A percentile compares a stretch with the other conserved stretches of the same genome.
phyloP scores from a whole-genome alignment of 2,113 vertebrate genomes.

The Laterallus jamaicensis region DNA sequence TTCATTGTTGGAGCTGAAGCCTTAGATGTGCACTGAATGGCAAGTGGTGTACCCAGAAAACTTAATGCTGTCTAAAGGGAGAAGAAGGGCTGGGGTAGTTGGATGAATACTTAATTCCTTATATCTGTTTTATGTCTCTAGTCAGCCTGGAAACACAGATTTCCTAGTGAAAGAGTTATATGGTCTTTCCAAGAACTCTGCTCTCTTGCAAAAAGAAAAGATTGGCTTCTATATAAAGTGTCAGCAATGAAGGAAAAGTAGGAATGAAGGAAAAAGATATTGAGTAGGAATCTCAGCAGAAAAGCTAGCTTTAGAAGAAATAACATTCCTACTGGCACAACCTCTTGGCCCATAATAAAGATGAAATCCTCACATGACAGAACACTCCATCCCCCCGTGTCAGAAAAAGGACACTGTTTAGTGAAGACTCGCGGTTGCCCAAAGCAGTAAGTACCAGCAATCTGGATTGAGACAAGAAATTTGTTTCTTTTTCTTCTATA shows the following conservation, averaged over 20 bases:
- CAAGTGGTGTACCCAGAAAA: constrained; percentile 50
- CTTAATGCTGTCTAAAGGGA: neutral
- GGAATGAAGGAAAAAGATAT: neutral
- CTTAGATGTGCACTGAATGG: constrained; percentile 56
- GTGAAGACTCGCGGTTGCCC: neutral
- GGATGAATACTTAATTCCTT: constrained; percentile 59
- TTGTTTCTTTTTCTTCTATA: neutral
- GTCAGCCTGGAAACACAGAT: constrained; percentile 36
- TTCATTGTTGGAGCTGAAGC: constrained; percentile 38
- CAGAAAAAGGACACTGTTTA: neutral
- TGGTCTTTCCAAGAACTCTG: constrained; percentile 52
- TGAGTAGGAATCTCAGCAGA: neutral
- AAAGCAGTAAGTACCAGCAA: neutral
- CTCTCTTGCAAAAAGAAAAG: constrained; percentile 9
- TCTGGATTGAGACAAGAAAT: neutral
- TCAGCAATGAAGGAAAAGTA: neutral
- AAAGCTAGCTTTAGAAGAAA: neutral
- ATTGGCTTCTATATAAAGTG: constrained; percentile 18
- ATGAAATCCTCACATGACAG: constrained; percentile 7
- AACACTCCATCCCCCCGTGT: neutral
- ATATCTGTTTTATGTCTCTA: constrained; percentile 54
- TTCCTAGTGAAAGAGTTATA: constrained; percentile 27
- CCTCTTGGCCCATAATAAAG: constrained; percentile 12
- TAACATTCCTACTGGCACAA: neutral
- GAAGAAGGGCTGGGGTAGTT: neutral